Evolutionary conservation across 2,797 vertebrate species (phyloP), one percentile per base, ranked within the genome.

Genomic region (Myoxocephalus aenaeus): DNA sequence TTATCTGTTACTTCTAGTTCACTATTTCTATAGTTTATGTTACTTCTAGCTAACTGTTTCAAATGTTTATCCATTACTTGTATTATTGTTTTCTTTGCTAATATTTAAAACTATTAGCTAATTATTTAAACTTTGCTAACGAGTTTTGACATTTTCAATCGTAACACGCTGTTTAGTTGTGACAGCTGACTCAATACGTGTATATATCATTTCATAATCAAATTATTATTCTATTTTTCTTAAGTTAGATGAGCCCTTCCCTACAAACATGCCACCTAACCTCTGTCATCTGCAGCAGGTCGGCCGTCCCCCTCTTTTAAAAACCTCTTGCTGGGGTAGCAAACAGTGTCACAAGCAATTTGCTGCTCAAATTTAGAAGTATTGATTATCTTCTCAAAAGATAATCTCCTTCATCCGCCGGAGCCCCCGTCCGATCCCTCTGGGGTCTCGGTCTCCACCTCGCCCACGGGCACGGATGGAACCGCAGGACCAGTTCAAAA

Each of bases 371-470:
- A 89, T 81, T 79, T 76, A 87, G 75, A 80, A 63, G 58, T 83
- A 88, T 90, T 22, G 90, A 89, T 87, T 84, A 68, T 73, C 69
- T 70, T 71, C 82, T 86, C 79, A 81, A 63, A 79, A 87, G 79
- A 89, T 79, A 81, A 75, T 62, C 74, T 62, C 62, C 65, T 42
- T 54, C 79, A 73, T 87, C 73, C 44, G 54, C 72, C 73, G 70
- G 4, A 63, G 83, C 73, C 74, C 74, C 54, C 17, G 54, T 75
- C 71, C 9, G 74, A 72, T 74, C 86, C 79, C 85, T 68, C 7
- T 0, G 86, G 88, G 89, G 86, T 81, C 84, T 92, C 3, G 1
- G 57, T 90, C 82, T 72, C 85, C 74, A 32, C 13, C 53, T 7
- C 58, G 71, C 65, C 54, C 63, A 75, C 61, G n/a, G 59, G 77